These are phyloP conservation scores for Anniella stebbinsi DNA, from an alignment of 2,797 vertebrate genomes.

Conservation along the genomic window DNA sequence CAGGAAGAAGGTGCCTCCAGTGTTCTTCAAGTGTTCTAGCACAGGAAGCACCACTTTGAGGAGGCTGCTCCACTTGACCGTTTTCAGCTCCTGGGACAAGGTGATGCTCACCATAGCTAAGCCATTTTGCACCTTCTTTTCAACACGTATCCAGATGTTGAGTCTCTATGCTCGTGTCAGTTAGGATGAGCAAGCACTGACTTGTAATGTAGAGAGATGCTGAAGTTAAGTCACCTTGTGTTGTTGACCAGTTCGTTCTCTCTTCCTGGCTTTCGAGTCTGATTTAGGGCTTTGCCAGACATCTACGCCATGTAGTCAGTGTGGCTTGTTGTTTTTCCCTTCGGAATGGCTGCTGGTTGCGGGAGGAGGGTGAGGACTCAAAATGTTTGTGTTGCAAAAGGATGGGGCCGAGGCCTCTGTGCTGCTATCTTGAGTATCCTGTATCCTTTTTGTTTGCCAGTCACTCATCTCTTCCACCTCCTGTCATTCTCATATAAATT, in stretches of 20 bases:
- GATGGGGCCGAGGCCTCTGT: background rate
- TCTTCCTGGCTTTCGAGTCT: background rate
- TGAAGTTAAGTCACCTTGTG: background rate
- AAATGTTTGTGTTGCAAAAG: background rate
- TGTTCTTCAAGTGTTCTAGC: background rate
- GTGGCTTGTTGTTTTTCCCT: background rate
- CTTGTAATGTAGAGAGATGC: background rate
- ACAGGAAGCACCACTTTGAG: background rate
- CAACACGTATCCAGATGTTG: background rate
- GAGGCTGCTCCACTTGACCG: background rate
- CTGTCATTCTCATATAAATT: background rate
- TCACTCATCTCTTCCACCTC: background rate
- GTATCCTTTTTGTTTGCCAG: background rate
- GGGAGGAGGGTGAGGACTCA: background rate
- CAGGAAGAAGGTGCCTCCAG: background rate
- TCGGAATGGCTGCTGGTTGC: background rate
- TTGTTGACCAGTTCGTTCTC: background rate
- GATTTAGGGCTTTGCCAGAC: background rate
- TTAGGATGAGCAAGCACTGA: too few relatives aligned
- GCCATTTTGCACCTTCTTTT: background rate
- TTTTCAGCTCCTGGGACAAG: background rate
- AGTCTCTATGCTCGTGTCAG: background rate
- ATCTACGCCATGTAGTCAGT: background rate
- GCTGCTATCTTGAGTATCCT: background rate
- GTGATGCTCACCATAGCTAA: background rate